A percentile compares a stretch with the other conserved stretches of the same genome.
phyloP scores from a whole-genome alignment of 1,140 invertebrate genomes.

The Phymastichus coffea region DNA sequence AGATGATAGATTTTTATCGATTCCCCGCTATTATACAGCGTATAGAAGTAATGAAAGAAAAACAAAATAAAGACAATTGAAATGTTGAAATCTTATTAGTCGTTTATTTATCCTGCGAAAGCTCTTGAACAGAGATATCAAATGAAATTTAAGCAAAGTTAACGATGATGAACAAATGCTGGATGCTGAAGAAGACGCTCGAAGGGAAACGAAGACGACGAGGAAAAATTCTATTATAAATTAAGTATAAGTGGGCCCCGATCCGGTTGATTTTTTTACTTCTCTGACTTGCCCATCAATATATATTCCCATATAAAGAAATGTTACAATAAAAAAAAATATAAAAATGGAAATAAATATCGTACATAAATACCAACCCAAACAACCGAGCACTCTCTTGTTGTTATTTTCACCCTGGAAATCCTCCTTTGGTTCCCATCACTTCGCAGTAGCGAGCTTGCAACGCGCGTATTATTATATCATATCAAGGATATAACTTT shows the following conservation, averaged over 20 bases:
- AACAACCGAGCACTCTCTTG: too few species aligned
- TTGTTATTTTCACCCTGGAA: too few species aligned
- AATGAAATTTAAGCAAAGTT: conserved; percentile 9
- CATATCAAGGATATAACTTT: not conserved
- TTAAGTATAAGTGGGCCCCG: conserved; percentile 35
- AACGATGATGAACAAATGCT: too few species aligned
- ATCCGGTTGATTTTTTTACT: conserved; percentile 43
- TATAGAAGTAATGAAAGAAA: too few species aligned
- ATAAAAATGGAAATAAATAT: conserved; percentile 30
- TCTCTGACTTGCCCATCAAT: conserved; percentile 42
- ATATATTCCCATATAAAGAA: conserved; percentile 41
- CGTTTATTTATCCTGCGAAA: conserved; percentile 40
- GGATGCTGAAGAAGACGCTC: too few species aligned
- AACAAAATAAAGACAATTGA: conserved; percentile 26
- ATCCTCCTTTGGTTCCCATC: not conserved
- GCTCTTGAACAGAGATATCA: not conserved
- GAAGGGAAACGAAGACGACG: conserved; percentile 22
- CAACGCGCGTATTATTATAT: not conserved
- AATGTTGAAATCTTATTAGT: conserved; percentile 38
- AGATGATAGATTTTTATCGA: conserved; percentile 30
- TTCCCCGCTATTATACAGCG: conserved; percentile 25
- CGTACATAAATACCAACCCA: conserved; percentile 29
- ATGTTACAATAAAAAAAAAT: conserved; percentile 30
- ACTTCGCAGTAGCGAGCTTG: not conserved
- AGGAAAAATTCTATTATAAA: too few species aligned